Base-by-base conservation (phyloP, 1,140 invertebrate species). In the Scaptodrosophila lebanonensis region DNA sequence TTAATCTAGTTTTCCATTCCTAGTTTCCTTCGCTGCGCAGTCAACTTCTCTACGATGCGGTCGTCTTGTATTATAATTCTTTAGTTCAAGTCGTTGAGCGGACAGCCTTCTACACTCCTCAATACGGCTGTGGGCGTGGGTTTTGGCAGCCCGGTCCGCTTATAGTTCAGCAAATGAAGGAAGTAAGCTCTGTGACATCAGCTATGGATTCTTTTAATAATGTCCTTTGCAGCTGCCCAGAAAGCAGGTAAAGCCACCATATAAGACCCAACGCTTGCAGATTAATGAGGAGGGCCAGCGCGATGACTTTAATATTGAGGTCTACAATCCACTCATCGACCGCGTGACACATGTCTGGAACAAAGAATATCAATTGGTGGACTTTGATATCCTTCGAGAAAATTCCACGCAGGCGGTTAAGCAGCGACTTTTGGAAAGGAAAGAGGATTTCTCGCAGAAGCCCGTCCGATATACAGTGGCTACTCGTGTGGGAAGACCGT, bases 241-340 rank as follows among this genome's bases (percentile, higher is more conserved):
- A 0, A 83, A 82, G 11, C 48, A 54, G 25, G 61, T 64, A 0
- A 69, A 54, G 8, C 83, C 83, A 1, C 73, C 70, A 0, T 85
- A 60, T 17, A 83, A 82, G 7, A 85, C 83, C 1, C 83, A 86
- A 38, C 56, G 89, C n/a, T 91, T 97, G n/a, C 87, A 88, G 9
- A 92, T 97, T 62, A 92, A 94, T 59, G 87, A 90, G n/a, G 49
- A 88, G 85, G 95, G 94, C 0, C 89, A 92, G 65, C 88, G 95
- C 32, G 89, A 89, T 17, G 90, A 93, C 52, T 95, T 95, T 62
- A 90, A 91, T 33, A 87, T 97, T 15, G 92, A 95, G 73, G 91
- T 97, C 25, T 90, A 96, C 29, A 82, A 85, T 65, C 84, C 84
- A 0, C 45, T 86, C 8, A 67, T 73, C 0, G 77, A 86, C 47